Evolutionary conservation across 2,113 vertebrate genomes (phyloP), one percentile per base, ranked within the genome.

Genomic region (Eurypyga helias): DNA sequence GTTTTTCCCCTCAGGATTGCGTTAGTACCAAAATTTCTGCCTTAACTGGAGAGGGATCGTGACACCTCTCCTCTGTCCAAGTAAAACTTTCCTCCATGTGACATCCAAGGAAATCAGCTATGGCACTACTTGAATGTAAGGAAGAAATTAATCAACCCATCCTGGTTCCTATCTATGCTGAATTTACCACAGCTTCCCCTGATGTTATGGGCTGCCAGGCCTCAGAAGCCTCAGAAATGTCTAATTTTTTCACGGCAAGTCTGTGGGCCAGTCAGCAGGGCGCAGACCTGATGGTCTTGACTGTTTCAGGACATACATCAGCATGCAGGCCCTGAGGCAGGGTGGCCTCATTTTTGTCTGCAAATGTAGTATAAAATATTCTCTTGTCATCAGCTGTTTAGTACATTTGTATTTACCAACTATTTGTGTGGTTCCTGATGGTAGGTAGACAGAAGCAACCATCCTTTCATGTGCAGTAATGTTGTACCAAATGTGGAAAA

Each of bases 151-250:
- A 90, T 86, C 72, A 52, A 33, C 21, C 38, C 52, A 57, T 94
- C 57, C 48, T 79, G 19, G 15, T 87, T 87, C 61, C 84, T 46
- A 90, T 81, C 83, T 52, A 86, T 13, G 20, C 61, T 64, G 61
- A 84, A 28, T 81, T 90, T 83, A 62, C 76, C 90, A 86, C 72
- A 57, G 28, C 45, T 90, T 94, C 61, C 72, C 75, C 45, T 51
- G 72, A 75, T 84, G 38, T 51, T 87, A 75, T 6, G 34, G 38
- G 64, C 64, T 90, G 23, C 80, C 87, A 96, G 91, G 69, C 83
- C 91, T 91, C 87, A 87, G 77, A 96, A 95, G 51, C 95, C 93
- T 96, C 95, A 96, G 95, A 94, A 95, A 95, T 93, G 69, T 82
- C 23, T 75, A 5, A 25, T 58, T 87, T 94, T 93, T 86, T 95